Percentiles rank a stretch among this genome's conserved stretches.
Conservation (phyloP, 2,797 vertebrate species). For the Platyrinchus mystaceus region DNA sequence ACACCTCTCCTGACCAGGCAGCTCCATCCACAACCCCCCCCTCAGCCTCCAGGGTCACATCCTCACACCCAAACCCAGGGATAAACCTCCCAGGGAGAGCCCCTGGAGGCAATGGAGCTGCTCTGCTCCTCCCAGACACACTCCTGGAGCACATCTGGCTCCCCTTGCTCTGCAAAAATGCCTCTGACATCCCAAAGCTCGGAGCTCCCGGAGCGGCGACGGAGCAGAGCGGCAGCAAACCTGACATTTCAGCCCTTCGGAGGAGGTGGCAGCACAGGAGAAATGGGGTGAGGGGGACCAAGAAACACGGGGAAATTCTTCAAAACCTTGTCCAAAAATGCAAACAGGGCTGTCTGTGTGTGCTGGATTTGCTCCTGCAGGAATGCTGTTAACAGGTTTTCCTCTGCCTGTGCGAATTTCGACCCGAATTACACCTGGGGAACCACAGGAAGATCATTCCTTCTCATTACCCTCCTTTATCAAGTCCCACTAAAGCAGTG, state of each 20-base stretch:
- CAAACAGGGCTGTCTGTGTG: neutral
- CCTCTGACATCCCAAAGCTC: slow-evolving; percentile 29
- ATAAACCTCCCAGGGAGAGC: neutral
- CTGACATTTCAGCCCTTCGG: slow-evolving; percentile 31
- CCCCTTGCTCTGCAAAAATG: neutral
- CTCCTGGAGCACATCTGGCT: neutral
- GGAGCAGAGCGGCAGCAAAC: neutral
- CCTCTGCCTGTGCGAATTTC: neutral
- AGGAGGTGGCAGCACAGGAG: neutral
- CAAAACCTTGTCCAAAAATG: neutral
- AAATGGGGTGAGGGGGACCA: neutral
- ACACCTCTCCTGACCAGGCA: neutral
- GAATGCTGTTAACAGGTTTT: neutral
- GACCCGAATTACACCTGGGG: neutral
- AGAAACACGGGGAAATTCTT: neutral
- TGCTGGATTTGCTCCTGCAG: neutral
- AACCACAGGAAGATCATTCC: neutral
- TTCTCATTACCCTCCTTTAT: neutral
- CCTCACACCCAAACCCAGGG: neutral
- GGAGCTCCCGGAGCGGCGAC: neutral
- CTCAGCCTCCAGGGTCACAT: neutral
- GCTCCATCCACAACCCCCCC: neutral
- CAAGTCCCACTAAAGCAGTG: neutral
- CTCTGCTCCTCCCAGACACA: neutral
- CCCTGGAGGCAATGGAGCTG: neutral